phyloP scores from a whole-genome alignment of 1,140 invertebrate genomes.

The Diorhabda carinulata region DNA sequence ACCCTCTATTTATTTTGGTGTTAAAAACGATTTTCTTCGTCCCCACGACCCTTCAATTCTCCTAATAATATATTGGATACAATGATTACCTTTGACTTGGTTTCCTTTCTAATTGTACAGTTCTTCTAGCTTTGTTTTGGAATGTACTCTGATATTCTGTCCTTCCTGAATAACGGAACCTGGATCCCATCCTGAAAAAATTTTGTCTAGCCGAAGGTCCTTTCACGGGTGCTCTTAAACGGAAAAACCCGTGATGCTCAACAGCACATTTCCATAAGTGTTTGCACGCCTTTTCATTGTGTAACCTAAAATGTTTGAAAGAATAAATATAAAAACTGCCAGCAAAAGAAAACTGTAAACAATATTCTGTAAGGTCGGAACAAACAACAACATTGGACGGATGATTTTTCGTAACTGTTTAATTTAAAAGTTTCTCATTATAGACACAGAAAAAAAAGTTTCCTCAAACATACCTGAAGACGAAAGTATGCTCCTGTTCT shows the following conservation, averaged over 20 bases:
- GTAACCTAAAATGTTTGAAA: slow-evolving; percentile 58
- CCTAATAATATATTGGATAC: too few relatives aligned
- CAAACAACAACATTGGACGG: too few relatives aligned
- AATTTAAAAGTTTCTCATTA: too few relatives aligned
- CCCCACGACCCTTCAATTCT: too few relatives aligned
- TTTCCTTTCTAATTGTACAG: slow-evolving; percentile 90
- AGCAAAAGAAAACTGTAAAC: neutral
- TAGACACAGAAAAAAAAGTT: too few relatives aligned
- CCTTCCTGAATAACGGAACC: slow-evolving; percentile 90
- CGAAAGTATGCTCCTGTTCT: slow-evolving; percentile 91
- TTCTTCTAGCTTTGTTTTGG: slow-evolving; percentile 79
- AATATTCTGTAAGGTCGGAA: too few relatives aligned
- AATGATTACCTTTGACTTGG: slow-evolving; percentile 83
- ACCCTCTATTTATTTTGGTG: too few relatives aligned
- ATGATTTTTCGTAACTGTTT: too few relatives aligned
- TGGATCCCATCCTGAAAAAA: slow-evolving; percentile 95
- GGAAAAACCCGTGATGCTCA: slow-evolving; percentile 98
- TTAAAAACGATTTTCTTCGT: too few relatives aligned
- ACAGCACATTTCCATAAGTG: slow-evolving; percentile 99
- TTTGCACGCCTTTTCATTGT: slow-evolving; percentile 97
- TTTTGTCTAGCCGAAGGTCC: slow-evolving; percentile 86
- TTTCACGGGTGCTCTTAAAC: slow-evolving; percentile 85
- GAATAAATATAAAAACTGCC: neutral
- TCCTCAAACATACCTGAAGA: slow-evolving; percentile 60
- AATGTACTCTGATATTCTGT: slow-evolving; percentile 96